Evolutionary conservation across 2,888 invertebrate genomes (phyloP).

Genomic region (Zelleria hepariella): DNA sequence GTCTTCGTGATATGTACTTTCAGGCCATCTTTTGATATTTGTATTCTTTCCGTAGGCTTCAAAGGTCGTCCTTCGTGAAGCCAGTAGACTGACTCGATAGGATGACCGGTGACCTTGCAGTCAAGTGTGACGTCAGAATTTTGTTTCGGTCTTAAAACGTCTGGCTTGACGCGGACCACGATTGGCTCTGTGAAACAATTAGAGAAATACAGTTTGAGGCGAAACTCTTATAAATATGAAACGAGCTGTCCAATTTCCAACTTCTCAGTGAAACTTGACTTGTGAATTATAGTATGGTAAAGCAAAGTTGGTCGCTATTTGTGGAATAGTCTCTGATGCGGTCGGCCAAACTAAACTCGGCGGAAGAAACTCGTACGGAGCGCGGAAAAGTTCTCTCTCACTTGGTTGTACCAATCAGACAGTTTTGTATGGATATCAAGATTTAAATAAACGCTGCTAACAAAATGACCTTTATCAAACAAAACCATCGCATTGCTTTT

Average conservation of each 20-base stretch:
- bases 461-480: neutral
- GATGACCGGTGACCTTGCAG: slow-evolving; percentile 89
- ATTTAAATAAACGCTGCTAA: neutral
- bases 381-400: neutral
- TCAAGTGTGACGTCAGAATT: slow-evolving; percentile 88
- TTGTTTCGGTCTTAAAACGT: slow-evolving; percentile 83
- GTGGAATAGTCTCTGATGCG: neutral
- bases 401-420: neutral
- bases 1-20: slow-evolving; percentile 76
- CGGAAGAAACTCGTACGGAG: neutral
- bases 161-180: slow-evolving; percentile 84
- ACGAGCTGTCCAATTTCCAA: neutral
- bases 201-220: neutral
- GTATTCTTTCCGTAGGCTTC: slow-evolving; percentile 70
- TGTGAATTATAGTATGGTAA: neutral
- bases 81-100: slow-evolving; percentile 85
- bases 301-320: neutral
- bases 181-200: slow-evolving; percentile 76
- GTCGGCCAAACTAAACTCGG: neutral
- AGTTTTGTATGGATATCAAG: neutral
- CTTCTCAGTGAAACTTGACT: neutral
- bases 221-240: neutral
- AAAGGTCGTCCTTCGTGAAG: slow-evolving; percentile 81
- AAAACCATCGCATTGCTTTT: neutral
- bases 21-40: slow-evolving; percentile 61